Evolutionary conservation across 2,113 vertebrate species (phyloP).

Genomic region (Arenaria interpres): DNA sequence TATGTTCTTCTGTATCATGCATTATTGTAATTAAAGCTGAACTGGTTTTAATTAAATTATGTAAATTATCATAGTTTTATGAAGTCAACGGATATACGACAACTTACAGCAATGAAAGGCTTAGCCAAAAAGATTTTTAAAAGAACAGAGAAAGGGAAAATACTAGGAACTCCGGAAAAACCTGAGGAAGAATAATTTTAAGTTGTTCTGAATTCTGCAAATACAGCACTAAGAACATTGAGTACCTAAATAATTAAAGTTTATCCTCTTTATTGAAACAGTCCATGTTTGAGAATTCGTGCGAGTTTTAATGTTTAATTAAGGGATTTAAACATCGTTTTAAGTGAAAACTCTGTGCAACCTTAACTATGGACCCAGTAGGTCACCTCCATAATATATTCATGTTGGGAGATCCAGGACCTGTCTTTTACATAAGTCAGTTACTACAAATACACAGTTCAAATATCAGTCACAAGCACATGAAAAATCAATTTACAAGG

Average conservation of each 20-base stretch:
- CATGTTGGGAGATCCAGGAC: conserved; percentile 38
- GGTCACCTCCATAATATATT: conserved; percentile 55
- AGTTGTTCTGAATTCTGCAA: conserved; percentile 46
- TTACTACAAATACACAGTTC: conserved; percentile 66
- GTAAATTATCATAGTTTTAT: neutral
- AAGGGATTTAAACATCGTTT: conserved; percentile 61
- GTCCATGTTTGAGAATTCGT: conserved; percentile 50
- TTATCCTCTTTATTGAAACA: conserved; percentile 65
- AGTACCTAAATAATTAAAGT: conserved; percentile 65
- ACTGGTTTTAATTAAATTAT: neutral
- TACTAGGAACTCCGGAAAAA: neutral
- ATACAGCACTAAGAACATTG: conserved; percentile 7
- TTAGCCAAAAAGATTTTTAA: neutral
- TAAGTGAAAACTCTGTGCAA: conserved; percentile 51
- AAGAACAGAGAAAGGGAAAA: neutral
- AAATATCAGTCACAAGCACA: conserved; percentile 56
- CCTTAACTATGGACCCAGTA: conserved; percentile 14
- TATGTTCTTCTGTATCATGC: neutral
- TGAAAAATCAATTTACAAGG: conserved; percentile 67
- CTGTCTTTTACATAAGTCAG: conserved; percentile 54
- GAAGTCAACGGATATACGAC: neutral
- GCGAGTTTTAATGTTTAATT: conserved; percentile 61
- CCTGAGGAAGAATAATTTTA: conserved; percentile 4
- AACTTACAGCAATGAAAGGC: neutral
- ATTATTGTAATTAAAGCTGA: neutral